Evolutionary conservation across 2,797 vertebrate genomes (phyloP), one percentile per base, ranked within the genome.

Genomic region (Oryzias sinensis): DNA sequence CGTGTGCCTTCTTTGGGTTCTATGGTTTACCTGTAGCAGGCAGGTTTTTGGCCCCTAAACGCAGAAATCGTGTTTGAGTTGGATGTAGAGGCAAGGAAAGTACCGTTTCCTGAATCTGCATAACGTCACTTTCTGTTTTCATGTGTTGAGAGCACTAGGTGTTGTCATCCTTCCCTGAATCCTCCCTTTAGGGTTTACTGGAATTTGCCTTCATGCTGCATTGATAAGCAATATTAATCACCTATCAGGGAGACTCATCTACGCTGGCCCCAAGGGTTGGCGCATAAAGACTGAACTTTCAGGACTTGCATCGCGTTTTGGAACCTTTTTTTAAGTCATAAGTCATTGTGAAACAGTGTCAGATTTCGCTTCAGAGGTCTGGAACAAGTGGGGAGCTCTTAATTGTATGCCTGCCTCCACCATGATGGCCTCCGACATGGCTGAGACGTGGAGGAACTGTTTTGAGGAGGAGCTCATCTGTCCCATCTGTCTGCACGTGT

Each of bases 401-500:
- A 40, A 62, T 80, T 81, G 73, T 73, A 88, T 83, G 83, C 82
- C 88, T 68, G 81, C 77, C 77, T 63, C 60, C 71, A 75, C 68
- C 81, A 80, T 78, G 74, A 87, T 87, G 86, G 73, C 87, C 65
- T 85, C 89, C 63, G 91, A 90, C 72, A 96, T 98, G 95, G 96
- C 96, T 57, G 97, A 99, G 92, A 98, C 97, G 83, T 99, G 97
- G 97, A 98, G 97, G 91, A 99, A 98, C 92, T 98, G 96, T 90
- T 96, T 99, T 41, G 97, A 99, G 88, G 97, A 99, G 90, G 97
- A 99, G 92, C 96, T 98, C 72, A 98, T 98, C 87, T 99, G 97
- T 88, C 97, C 97, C 77, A 98, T 99, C 87, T 99, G 97, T 87
- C 90, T 99, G 87, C 97, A 99, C 79, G 97, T 99, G 79, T 99